A percentile compares a stretch with the other conserved stretches of the same genome.
phyloP scores from a whole-genome alignment of 2,113 vertebrate species.

The Pseudorectes ferrugineus region DNA sequence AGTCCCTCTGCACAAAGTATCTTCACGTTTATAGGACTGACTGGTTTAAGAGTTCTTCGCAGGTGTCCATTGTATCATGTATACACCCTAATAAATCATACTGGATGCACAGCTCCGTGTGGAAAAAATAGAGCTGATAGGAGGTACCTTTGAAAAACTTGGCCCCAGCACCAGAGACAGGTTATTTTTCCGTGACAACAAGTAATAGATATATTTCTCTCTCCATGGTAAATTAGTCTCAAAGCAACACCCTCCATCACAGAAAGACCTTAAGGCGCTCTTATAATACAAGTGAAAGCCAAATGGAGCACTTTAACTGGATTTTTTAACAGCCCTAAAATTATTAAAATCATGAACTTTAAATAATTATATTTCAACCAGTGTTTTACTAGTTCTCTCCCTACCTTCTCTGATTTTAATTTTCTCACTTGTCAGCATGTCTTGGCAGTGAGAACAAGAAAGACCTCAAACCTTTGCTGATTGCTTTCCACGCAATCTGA shows the following conservation, averaged over 20 bases:
- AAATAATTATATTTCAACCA: constrained; percentile 36
- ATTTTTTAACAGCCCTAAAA: background rate
- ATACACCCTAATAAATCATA: background rate
- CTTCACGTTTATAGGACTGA: background rate
- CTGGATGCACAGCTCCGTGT: background rate
- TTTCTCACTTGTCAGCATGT: constrained; percentile 56
- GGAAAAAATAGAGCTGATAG: background rate
- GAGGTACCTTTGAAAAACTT: background rate
- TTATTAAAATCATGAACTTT: constrained; percentile 11
- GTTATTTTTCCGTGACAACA: background rate
- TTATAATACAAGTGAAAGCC: background rate
- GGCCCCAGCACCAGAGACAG: background rate
- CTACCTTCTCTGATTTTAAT: constrained; percentile 30
- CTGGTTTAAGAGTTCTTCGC: background rate
- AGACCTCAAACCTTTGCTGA: constrained; percentile 50
- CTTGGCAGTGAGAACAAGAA: constrained; percentile 50
- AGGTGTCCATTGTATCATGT: background rate
- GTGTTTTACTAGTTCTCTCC: constrained; percentile 4
- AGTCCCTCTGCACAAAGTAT: background rate
- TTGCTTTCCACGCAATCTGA: constrained; percentile 46
- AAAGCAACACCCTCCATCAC: background rate
- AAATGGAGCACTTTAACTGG: background rate
- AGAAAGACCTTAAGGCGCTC: background rate
- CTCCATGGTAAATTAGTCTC: background rate
- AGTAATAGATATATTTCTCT: background rate